Base-by-base conservation (phyloP, 2,888 invertebrate species). In the Alsophila aescularia region DNA sequence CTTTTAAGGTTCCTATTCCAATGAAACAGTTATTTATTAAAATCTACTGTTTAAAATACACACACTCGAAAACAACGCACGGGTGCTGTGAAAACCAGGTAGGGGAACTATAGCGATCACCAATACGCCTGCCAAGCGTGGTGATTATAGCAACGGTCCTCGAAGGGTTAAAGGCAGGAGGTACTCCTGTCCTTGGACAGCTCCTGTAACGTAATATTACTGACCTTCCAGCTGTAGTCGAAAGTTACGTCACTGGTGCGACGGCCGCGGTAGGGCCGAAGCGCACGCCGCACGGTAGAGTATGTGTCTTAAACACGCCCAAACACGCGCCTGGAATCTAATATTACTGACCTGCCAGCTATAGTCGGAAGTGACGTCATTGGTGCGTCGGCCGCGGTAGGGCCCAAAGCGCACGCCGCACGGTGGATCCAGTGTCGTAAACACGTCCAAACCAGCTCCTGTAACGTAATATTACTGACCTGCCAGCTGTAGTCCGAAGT, bases 311-410 rank as follows among this genome's bases (percentile, higher is more conserved):
- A 58, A 87, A 90, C 12, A 89, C 85, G 1, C 89, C 90, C 2
- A 89, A 18, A 0, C 89, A 88, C 0, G 87, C 89, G 1, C 77
- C 90, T 89, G 21, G 36, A n/a, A n/a, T n/a, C n/a, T n/a, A n/a
- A n/a, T n/a, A n/a, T n/a, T 21, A 21, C 21, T 5, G n/a, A 89
- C 88, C 85, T 88, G 88, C 89, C 89, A 89, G 51, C 85, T 83
- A 49, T 88, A 89, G 44, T 62, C 63, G 0, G 87, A 83, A 24
- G 66, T 63, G 2, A 74, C 60, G 0, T 66, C 43, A 1, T 72
- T 44, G 0, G 72, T 67, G 14, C 56, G 64, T 2, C 52, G 54
- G 0, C 90, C 89, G 3, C 69, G 59, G 66, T 87, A 89, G 0
- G 90, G 90, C 0, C 90, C 90, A 58, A 89, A 87, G 12, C 85